Evolutionary conservation across 2,113 vertebrate genomes (phyloP).

Genomic region (Hydrolagus affinis): DNA sequence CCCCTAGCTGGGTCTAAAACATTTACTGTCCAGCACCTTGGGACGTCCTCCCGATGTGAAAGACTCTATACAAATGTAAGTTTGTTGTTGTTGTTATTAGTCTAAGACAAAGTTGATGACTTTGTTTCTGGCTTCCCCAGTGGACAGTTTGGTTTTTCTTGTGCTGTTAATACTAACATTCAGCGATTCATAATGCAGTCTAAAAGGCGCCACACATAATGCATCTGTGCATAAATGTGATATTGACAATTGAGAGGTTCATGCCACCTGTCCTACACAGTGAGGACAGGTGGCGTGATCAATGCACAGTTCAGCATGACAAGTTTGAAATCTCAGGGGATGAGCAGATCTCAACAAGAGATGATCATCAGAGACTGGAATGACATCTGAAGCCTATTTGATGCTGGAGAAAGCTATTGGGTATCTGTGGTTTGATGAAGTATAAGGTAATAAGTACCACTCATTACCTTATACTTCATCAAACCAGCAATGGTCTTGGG

Average conservation of each 20-base stretch:
- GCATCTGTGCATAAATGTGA: not conserved
- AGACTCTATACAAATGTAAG: not conserved
- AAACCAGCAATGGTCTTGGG: not conserved
- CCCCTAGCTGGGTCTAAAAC: too few relatives aligned
- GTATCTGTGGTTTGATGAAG: not conserved
- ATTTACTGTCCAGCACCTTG: too few relatives aligned
- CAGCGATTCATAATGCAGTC: too few relatives aligned
- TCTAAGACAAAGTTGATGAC: too few relatives aligned
- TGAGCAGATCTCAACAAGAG: not conserved
- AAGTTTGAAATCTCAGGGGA: not conserved
- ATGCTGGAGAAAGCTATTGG: not conserved
- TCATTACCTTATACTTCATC: not conserved
- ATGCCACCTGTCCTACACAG: not conserved
- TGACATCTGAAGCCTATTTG: not conserved
- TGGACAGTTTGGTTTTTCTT: too few relatives aligned
- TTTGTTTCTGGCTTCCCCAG: too few relatives aligned
- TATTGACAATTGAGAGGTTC: not conserved
- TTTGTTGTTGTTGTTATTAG: not conserved
- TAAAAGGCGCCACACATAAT: too few relatives aligned
- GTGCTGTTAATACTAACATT: too few relatives aligned
- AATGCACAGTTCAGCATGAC: not conserved
- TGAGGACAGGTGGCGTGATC: too few relatives aligned
- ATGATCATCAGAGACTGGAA: not conserved
- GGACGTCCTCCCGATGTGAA: too few relatives aligned
- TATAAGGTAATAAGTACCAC: not conserved